A percentile compares a stretch with the other conserved stretches of the same genome.
These are phyloP conservation scores for Idaea aversata DNA, from an alignment of 2,888 invertebrate genomes.

Conservation along the genomic window DNA sequence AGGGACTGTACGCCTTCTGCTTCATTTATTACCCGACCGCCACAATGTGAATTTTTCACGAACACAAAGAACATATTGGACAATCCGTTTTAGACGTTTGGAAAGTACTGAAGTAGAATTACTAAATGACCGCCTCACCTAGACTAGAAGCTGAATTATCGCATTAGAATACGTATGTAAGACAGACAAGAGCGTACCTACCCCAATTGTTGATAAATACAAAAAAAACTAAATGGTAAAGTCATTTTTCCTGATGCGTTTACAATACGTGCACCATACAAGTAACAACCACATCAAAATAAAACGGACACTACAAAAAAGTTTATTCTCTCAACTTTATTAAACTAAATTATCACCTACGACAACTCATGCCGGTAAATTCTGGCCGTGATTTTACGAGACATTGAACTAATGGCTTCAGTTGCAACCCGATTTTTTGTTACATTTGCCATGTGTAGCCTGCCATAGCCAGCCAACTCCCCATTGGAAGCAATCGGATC, in stretches of 20 bases:
- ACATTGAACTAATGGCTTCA: slow-evolving; percentile 50
- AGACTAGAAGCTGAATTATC: not conserved
- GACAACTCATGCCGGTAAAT: slow-evolving; percentile 28
- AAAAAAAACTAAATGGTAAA: too few species aligned
- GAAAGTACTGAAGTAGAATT: not conserved
- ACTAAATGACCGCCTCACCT: not conserved
- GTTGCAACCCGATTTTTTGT: slow-evolving; percentile 57
- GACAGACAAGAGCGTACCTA: not conserved
- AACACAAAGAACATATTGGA: slow-evolving; percentile 32
- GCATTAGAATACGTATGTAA: not conserved
- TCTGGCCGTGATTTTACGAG: slow-evolving; percentile 40
- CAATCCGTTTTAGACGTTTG: not conserved
- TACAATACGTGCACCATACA: not conserved
- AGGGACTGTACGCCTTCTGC: slow-evolving; percentile 45
- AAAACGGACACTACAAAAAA: slow-evolving; percentile 16
- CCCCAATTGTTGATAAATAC: too few species aligned
- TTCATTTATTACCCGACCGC: slow-evolving; percentile 51
- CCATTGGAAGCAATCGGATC: slow-evolving; percentile 67
- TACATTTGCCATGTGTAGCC: slow-evolving; percentile 42
- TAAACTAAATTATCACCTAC: slow-evolving; percentile 24
- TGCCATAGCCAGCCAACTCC: slow-evolving; percentile 45
- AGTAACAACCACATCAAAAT: slow-evolving; percentile 9
- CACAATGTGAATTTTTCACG: slow-evolving; percentile 48
- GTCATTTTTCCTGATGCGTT: too few species aligned
- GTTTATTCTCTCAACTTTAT: not conserved